Base-by-base conservation (phyloP, 2,888 invertebrate species). In the Apotomis betuletana region DNA sequence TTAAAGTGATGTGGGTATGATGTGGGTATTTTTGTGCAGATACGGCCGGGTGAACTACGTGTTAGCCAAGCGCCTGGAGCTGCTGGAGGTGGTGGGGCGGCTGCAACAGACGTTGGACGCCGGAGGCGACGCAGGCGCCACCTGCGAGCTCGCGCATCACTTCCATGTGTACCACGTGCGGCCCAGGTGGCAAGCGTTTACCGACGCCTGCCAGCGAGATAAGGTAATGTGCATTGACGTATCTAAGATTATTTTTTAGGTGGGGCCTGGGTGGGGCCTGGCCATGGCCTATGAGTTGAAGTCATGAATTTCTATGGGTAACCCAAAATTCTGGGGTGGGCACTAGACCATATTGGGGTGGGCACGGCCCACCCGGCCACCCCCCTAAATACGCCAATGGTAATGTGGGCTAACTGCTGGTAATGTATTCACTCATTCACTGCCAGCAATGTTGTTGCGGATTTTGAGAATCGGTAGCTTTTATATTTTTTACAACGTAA, bases 31-130 rank as follows among this genome's bases (percentile, higher is more conserved):
- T 41, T 41, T 41, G 41, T 41, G 55, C 80, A 96, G 97, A 85
- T 99, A 99, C 87, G 99, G 99, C 0, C 96, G 99, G 69, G 99
- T 99, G 1, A 99, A 99, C 93, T 99, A 98, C 90, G 99, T 99
- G 58, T 92, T 99, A 61, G 97, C 98, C 0, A 98, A 99, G 90
- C 95, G 99, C 5, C 90, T 99, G 77, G 97, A 99, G 83, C 92
- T 99, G 27, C 93, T 99, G 3, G 95, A 95, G 79, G 96, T 97
- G 85, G 99, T 99, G 10, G 97, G 96, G 76, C 95, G 97, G 52
- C 93, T 99, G 38, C 98, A 99, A 88, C 95, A 96, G 81, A 97
- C 98, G 2, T 91, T 99, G 69, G 96, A 96, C 60, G 97, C 97
- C 0, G 95, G 98, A 80, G 95, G 96, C 67, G 98, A 99, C 86